These are phyloP conservation scores for Rhysida immarginata DNA, from an alignment of 1,140 invertebrate species.

Conservation along the genomic window DNA sequence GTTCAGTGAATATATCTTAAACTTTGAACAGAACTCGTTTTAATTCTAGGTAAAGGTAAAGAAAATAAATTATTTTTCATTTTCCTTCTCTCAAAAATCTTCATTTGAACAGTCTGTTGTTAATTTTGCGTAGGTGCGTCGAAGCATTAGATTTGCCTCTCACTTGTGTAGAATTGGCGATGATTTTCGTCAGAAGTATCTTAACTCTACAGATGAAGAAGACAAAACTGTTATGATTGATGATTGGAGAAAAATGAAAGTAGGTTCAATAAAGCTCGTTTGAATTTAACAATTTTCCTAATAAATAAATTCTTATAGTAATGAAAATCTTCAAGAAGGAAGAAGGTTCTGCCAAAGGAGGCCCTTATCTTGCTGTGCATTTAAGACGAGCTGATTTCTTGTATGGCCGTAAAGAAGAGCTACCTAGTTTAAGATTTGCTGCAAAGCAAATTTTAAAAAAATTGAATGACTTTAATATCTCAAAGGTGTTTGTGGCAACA, in stretches of 20 bases:
- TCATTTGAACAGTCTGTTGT: too few species aligned
- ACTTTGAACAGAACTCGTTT: too few species aligned
- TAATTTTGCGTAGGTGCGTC: constrained; percentile 35
- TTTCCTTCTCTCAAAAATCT: too few species aligned
- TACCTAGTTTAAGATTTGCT: constrained; percentile 53
- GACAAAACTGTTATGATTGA: constrained; percentile 41
- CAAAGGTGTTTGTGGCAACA: constrained; percentile 61
- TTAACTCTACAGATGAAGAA: constrained; percentile 48
- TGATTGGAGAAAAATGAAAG: constrained; percentile 48
- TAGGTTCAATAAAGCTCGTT: constrained; percentile 21
- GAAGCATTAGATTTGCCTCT: constrained; percentile 77
- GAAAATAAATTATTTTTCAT: too few species aligned
- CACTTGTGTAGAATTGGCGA: constrained; percentile 50
- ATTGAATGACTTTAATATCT: constrained; percentile 41
- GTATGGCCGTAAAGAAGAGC: constrained; percentile 41
- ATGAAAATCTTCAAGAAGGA: background rate
- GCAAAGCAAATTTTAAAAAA: constrained; percentile 48
- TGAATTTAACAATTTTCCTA: too few species aligned
- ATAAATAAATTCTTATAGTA: background rate
- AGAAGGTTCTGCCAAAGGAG: constrained; percentile 38
- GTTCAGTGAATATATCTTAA: too few species aligned
- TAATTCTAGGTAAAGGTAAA: too few species aligned
- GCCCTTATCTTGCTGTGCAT: constrained; percentile 64
- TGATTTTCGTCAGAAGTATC: constrained; percentile 45
- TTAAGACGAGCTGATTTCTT: constrained; percentile 72